Conservation (phyloP, 2,797 vertebrate species). For the Melanotaenia parkinsoni region DNA sequence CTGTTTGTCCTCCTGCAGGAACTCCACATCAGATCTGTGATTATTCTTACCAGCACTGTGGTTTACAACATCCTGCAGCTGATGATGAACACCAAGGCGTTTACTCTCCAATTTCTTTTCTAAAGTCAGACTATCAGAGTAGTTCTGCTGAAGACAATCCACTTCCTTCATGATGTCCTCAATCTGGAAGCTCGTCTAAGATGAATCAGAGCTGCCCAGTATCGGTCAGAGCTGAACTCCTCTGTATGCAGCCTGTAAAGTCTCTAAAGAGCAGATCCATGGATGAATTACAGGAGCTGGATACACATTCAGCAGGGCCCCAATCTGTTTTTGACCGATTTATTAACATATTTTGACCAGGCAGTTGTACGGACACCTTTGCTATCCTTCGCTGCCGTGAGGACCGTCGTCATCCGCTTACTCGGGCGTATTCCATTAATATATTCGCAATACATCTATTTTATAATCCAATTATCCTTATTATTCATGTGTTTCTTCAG, state of each 20-base stretch:
- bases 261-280: not conserved
- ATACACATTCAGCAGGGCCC: not conserved
- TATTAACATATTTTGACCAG: not conserved
- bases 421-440: no score
- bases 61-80: not conserved
- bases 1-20: no score
- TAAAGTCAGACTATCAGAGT: not conserved
- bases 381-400: not conserved
- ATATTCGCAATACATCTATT: no score
- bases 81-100: not conserved
- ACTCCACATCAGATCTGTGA: not conserved
- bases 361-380: slow-evolving; percentile 15
- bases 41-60: not conserved
- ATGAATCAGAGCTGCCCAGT: not conserved
- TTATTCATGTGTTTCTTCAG: no score
- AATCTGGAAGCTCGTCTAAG: not conserved
- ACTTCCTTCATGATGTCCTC: slow-evolving; percentile 7
- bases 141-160: not conserved
- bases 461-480: no score
- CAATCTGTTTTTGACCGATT: not conserved
- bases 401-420: no score
- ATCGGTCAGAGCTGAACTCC: not conserved
- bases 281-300: not conserved
- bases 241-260: not conserved
- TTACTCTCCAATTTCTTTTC: not conserved